Evolutionary conservation across 2,888 invertebrate genomes (phyloP).

Genomic region (Tetragnatha montana): DNA sequence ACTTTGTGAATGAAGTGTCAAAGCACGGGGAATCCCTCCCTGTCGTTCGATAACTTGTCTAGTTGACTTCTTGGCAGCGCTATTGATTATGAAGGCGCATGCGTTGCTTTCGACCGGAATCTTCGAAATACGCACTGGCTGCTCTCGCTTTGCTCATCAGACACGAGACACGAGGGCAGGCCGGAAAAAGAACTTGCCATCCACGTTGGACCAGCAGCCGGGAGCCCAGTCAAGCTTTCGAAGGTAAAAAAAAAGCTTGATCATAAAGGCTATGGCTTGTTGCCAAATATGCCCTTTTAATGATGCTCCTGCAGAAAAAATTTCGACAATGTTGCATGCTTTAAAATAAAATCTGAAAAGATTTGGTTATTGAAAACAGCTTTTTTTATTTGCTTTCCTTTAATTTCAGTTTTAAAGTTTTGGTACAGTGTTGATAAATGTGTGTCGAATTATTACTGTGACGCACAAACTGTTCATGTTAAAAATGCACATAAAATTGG

Average conservation of each 20-base stretch:
- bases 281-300: background rate
- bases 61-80: background rate
- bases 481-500: too few relatives aligned
- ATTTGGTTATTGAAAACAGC: too few relatives aligned
- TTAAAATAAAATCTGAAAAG: too few relatives aligned
- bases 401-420: too few relatives aligned
- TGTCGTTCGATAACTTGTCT: background rate
- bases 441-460: too few relatives aligned
- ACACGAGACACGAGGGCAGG: background rate
- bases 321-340: too few relatives aligned
- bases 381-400: too few relatives aligned
- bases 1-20: too few relatives aligned
- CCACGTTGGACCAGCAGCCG: background rate
- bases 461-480: too few relatives aligned
- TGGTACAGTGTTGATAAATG: too few relatives aligned
- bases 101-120: background rate
- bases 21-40: background rate
- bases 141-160: background rate
- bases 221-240: background rate
- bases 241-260: constrained; percentile 12
- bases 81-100: constrained; percentile 20
- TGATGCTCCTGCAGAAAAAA: too few relatives aligned
- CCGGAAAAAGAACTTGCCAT: background rate
- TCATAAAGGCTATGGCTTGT: background rate
- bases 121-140: background rate